A percentile compares a stretch with the other conserved stretches of the same genome.
phyloP scores from a whole-genome alignment of 2,888 invertebrate species.

The Macaria liturata region DNA sequence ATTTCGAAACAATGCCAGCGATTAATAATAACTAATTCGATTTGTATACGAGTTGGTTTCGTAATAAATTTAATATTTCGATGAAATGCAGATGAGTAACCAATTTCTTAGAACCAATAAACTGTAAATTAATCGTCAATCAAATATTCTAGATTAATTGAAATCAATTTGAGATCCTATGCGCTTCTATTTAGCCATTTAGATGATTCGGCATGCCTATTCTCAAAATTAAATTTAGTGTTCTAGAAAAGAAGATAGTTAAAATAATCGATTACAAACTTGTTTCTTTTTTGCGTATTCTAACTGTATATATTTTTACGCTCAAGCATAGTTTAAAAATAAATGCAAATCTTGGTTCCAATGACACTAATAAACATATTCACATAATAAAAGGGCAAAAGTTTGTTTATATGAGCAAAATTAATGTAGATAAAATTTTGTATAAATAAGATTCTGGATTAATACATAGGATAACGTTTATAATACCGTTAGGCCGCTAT shows the following conservation, averaged over 20 bases:
- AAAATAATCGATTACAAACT: slow-evolving; percentile 25
- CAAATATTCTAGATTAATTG: slow-evolving; percentile 28
- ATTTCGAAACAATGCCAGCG: neutral
- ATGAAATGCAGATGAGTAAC: slow-evolving; percentile 32
- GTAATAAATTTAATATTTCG: slow-evolving; percentile 6
- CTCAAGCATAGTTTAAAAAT: no score
- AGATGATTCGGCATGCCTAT: slow-evolving; percentile 27
- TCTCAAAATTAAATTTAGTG: slow-evolving; percentile 5
- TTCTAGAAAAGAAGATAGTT: slow-evolving; percentile 1
- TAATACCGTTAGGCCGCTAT: no score
- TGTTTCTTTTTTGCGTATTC: slow-evolving; percentile 22
- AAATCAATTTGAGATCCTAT: slow-evolving; percentile 23
- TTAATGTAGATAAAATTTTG: no score
- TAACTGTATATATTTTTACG: slow-evolving; percentile 9
- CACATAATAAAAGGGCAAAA: no score
- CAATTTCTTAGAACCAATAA: slow-evolving; percentile 38
- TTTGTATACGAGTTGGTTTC: neutral
- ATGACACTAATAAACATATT: no score
- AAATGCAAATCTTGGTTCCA: no score
- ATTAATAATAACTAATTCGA: neutral
- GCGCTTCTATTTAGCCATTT: slow-evolving; percentile 30
- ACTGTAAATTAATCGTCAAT: slow-evolving; percentile 37
- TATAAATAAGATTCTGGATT: no score
- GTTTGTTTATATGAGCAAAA: no score
- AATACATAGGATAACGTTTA: no score